Percentiles rank a stretch among this genome's conserved stretches.
Evolutionary conservation across 2,888 invertebrate genomes (phyloP).

Genomic region (Drosophila testacea): DNA sequence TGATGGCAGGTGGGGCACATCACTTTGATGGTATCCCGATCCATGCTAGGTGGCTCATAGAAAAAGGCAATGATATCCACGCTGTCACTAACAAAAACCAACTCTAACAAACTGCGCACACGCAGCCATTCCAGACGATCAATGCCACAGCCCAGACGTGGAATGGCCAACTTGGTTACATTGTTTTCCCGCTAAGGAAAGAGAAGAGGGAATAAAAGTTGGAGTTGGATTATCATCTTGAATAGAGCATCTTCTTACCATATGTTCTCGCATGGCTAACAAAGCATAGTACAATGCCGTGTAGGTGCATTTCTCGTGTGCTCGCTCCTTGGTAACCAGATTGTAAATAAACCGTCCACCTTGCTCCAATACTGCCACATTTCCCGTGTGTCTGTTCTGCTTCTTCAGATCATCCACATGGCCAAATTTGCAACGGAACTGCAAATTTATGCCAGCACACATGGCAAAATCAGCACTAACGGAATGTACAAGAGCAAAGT

Average conservation of each 20-base stretch:
- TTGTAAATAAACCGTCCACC: constrained; percentile 86
- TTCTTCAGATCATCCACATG: constrained; percentile 76
- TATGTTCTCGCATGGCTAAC: constrained; percentile 82
- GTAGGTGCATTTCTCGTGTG: constrained; percentile 86
- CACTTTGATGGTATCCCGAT: constrained; percentile 60
- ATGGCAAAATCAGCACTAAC: constrained; percentile 87
- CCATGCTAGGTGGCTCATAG: constrained; percentile 77
- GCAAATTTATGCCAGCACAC: constrained; percentile 87
- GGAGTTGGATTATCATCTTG: background rate
- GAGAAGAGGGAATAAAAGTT: background rate
- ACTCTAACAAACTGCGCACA: constrained; percentile 85
- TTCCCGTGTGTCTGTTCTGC: constrained; percentile 84
- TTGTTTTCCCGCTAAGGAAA: constrained; percentile 82
- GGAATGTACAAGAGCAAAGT: constrained; percentile 87
- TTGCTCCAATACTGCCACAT: constrained; percentile 86
- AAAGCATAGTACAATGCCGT: constrained; percentile 85
- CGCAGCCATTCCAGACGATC: constrained; percentile 88
- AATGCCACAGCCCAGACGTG: constrained; percentile 89
- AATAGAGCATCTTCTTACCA: constrained; percentile 65
- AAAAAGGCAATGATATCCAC: constrained; percentile 86
- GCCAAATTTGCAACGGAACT: constrained; percentile 82
- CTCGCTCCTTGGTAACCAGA: constrained; percentile 87
- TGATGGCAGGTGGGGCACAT: constrained; percentile 71
- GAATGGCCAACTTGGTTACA: constrained; percentile 87
- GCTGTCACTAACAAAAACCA: constrained; percentile 86